A percentile compares a stretch with the other conserved stretches of the same genome.
Conservation (phyloP, 1,140 invertebrate genomes). For the Lordiphosa collinella region DNA sequence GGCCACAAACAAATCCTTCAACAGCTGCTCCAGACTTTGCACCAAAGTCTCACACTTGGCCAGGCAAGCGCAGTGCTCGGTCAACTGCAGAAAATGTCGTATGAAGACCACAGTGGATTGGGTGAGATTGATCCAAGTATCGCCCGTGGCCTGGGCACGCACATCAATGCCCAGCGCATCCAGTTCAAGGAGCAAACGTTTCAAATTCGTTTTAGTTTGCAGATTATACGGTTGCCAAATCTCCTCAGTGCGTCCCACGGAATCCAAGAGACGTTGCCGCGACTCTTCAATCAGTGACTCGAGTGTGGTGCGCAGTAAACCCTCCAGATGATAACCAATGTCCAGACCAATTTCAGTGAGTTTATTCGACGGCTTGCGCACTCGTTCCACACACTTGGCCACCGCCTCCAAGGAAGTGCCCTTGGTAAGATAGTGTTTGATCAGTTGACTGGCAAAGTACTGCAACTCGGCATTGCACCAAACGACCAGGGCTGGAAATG, state of each 20-base stretch:
- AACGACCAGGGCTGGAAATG: conserved; percentile 88
- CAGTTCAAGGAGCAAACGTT: conserved; percentile 80
- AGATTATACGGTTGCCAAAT: conserved; percentile 87
- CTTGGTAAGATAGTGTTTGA: conserved; percentile 94
- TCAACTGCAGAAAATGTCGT: conserved; percentile 67
- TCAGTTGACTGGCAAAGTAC: conserved; percentile 89
- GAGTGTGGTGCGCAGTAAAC: conserved; percentile 86
- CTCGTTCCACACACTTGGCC: conserved; percentile 91
- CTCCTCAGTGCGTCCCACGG: conserved; percentile 87
- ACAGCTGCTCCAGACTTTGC: conserved; percentile 57
- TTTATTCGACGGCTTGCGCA: conserved; percentile 87
- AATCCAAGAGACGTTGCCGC: conserved; percentile 81
- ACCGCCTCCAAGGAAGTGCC: conserved; percentile 91
- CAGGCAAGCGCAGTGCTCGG: conserved; percentile 66
- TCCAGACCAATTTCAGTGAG: conserved; percentile 83
- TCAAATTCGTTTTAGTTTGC: conserved; percentile 81
- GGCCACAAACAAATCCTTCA: conserved; percentile 65
- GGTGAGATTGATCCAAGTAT: conserved; percentile 77
- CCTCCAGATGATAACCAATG: conserved; percentile 91
- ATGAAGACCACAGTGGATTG: conserved; percentile 76
- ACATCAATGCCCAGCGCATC: conserved; percentile 80
- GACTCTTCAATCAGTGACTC: conserved; percentile 78
- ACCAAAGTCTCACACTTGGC: conserved; percentile 68
- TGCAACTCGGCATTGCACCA: conserved; percentile 95
- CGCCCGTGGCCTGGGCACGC: conserved; percentile 66